These are phyloP conservation scores for Enoplolaimus lenunculus DNA, from an alignment of 2,888 invertebrate species.

Conservation along the genomic window DNA sequence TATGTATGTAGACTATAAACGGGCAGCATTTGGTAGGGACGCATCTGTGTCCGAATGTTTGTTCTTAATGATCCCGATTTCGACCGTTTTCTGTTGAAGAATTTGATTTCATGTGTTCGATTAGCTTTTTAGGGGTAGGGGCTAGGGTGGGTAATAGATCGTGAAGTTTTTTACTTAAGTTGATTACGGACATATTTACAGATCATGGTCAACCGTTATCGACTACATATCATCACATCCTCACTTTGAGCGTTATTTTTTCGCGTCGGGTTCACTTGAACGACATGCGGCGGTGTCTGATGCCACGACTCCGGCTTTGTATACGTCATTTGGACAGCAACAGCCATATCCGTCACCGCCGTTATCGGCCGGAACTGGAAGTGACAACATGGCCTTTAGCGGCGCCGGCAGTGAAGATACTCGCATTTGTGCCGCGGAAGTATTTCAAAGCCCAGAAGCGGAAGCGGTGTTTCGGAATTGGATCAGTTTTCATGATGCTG, in stretches of 20 bases:
- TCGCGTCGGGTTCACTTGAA: constrained; percentile 28
- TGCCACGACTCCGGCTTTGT: too few relatives aligned
- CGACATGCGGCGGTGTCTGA: constrained; percentile 28
- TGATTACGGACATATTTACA: too few relatives aligned
- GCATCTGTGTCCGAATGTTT: too few relatives aligned
- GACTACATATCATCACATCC: constrained; percentile 72
- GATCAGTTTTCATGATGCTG: not conserved
- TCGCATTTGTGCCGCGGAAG: constrained; percentile 12
- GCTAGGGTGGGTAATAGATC: too few relatives aligned
- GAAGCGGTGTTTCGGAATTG: not conserved
- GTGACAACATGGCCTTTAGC: constrained; percentile 48
- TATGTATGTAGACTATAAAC: too few relatives aligned
- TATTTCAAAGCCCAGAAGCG: constrained; percentile 12
- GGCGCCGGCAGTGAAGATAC: not conserved
- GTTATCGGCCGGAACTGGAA: not conserved
- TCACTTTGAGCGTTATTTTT: constrained; percentile 73
- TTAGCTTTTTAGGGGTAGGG: too few relatives aligned
- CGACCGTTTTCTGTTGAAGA: too few relatives aligned
- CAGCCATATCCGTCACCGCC: not conserved
- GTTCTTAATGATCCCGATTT: too few relatives aligned
- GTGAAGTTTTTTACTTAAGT: too few relatives aligned
- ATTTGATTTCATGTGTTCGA: too few relatives aligned
- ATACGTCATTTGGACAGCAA: constrained; percentile 59
- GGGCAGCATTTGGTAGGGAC: too few relatives aligned
- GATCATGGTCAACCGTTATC: constrained; percentile 75